phyloP scores from a whole-genome alignment of 2,888 invertebrate genomes.

The Amphipoea oculea region DNA sequence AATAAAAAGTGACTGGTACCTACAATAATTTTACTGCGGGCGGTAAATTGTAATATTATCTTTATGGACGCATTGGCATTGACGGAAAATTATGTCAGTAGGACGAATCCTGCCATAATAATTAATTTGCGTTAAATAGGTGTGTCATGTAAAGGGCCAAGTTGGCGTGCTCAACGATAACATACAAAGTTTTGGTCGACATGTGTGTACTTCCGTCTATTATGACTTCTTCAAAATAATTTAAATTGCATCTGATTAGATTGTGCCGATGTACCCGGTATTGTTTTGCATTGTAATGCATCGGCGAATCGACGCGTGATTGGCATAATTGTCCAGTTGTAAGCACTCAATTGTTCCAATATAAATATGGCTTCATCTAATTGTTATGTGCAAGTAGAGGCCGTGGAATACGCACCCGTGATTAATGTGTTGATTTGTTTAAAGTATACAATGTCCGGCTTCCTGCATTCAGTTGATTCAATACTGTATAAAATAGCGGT shows the following conservation, averaged over 20 bases:
- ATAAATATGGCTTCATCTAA: conserved; percentile 75
- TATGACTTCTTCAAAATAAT: conserved; percentile 58
- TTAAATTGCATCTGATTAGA: conserved; percentile 61
- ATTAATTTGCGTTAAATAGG: conserved; percentile 29
- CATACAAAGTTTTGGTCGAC: conserved; percentile 30
- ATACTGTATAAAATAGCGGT: neutral
- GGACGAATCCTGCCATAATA: conserved; percentile 39
- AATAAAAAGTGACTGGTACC: conserved; percentile 3
- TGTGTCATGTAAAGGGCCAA: conserved; percentile 27
- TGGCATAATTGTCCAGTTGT: conserved; percentile 76
- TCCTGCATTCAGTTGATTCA: conserved; percentile 40
- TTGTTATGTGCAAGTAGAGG: conserved; percentile 66
- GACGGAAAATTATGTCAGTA: conserved; percentile 57
- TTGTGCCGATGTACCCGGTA: conserved; percentile 57
- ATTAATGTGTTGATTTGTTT: conserved; percentile 53
- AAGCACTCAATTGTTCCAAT: conserved; percentile 76
- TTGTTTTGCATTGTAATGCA: conserved; percentile 73
- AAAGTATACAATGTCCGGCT: conserved; percentile 50
- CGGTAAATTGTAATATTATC: conserved; percentile 44
- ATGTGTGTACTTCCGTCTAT: conserved; percentile 54
- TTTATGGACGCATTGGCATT: conserved; percentile 47
- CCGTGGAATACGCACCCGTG: conserved; percentile 44
- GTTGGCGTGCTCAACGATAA: conserved; percentile 15
- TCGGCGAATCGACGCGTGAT: conserved; percentile 76
- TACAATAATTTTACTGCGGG: conserved; percentile 3